These are phyloP conservation scores for Dryococelus australis DNA, from an alignment of 2,888 invertebrate genomes.

Conservation along the genomic window DNA sequence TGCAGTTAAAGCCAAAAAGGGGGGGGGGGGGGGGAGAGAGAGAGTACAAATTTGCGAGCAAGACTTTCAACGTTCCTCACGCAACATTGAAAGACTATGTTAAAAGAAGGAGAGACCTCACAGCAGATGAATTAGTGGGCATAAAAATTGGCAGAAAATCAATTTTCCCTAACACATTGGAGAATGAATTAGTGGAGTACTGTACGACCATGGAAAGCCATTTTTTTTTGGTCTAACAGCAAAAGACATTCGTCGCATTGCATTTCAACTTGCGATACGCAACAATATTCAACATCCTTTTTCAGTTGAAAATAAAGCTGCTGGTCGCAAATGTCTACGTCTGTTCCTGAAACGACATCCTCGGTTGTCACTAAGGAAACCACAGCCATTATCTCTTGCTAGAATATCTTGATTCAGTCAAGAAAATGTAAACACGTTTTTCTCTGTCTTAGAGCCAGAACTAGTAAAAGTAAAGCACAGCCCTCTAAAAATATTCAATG, in stretches of 20 bases:
- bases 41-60: conserved; percentile 12
- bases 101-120: not conserved
- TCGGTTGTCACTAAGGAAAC: conserved; percentile 1
- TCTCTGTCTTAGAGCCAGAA: not conserved
- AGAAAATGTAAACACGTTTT: not conserved
- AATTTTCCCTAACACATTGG: not conserved
- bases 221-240: not conserved
- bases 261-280: conserved; percentile 7
- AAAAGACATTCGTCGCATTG: not conserved
- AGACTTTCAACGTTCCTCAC: not conserved
- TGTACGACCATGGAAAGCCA: not conserved
- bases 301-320: not conserved
- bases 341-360: conserved; percentile 21
- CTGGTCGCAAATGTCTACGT: conserved; percentile 4
- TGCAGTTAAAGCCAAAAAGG: not conserved
- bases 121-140: not conserved
- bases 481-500: conserved; percentile 51
- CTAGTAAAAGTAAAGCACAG: not conserved
- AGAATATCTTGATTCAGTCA: conserved; percentile 1
- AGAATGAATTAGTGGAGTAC: conserved; percentile 5
- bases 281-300: conserved; percentile 13
- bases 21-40: too few relatives aligned
- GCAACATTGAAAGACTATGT: conserved; percentile 24
- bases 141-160: not conserved
- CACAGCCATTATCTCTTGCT: conserved; percentile 17